Evolutionary conservation across 2,888 invertebrate species (phyloP), one percentile per base, ranked within the genome.

Genomic region (Caenorhabditis sp.): DNA sequence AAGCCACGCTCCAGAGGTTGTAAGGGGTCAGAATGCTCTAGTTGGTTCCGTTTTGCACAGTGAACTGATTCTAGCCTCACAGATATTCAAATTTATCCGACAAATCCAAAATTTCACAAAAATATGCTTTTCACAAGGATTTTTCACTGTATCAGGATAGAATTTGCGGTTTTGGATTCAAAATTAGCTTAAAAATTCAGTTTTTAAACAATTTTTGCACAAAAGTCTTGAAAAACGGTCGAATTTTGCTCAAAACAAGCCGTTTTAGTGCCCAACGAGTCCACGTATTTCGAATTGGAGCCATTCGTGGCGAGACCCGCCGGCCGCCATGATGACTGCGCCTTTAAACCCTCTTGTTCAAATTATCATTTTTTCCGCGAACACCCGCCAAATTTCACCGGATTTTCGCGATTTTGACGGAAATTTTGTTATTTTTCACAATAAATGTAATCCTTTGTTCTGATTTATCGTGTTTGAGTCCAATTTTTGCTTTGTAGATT

Each of bases 271-370:
- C 35, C 35, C 17, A 35, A 26, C 59, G 39, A 32, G 35, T 62
- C 75, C 75, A 75, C 75, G 75, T 75, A 50, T 62, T 62, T 75
- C 43, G 35, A 75, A 70, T 37, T 9, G 27, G 62, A 62, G 71
- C 59, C 58, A 46, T 27, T 71, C 76, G 76, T 46, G 37, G 45
- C 70, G 63, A 66, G 79, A 79, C 72, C 76, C 79, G 30, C 43
- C 27, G 32, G 46, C 32, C 37, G 32, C 5, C 32, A 37, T 71
- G 80, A 77, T 80, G 80, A 80, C 75, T 68, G 75, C 65, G 63
- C 80, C 80, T 78, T 80, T 74, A 72, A 72, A 68, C 50, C 22
- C 17, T 17, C 15, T 32, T 27, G 39, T 62, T 68, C 50, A 56
- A 68, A 75, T 39, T 48, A 58, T 58, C 53, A 58, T 58, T 63